phyloP scores from a whole-genome alignment of 2,888 invertebrate genomes.

The Parapristionchus giblindavisi region DNA sequence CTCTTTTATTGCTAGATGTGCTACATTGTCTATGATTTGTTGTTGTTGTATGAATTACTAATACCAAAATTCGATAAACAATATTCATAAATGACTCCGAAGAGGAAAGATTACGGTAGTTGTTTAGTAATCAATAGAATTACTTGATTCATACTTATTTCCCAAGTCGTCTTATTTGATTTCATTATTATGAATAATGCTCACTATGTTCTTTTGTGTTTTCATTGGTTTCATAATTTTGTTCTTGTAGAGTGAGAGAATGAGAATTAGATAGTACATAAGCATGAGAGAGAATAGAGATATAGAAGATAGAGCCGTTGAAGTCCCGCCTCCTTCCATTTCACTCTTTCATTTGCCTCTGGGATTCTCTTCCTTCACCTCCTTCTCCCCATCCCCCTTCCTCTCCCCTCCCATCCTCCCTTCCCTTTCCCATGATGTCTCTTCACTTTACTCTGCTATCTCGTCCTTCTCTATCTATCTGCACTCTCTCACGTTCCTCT shows the following conservation, averaged over 20 bases:
- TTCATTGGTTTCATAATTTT: constrained; percentile 34
- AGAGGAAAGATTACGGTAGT: constrained; percentile 14
- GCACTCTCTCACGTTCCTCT: constrained; percentile 20
- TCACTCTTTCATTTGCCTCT: constrained; percentile 13
- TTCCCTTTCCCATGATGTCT: background rate
- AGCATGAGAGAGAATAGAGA: background rate
- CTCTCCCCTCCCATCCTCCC: background rate
- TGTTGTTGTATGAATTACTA: constrained; percentile 15
- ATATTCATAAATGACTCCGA: no score
- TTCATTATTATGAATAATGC: no score
- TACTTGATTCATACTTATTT: no score
- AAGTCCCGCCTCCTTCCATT: constrained; percentile 30
- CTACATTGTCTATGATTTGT: constrained; percentile 10
- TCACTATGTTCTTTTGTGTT: no score
- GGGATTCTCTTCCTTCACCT: constrained; percentile 1
- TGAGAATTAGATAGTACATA: background rate
- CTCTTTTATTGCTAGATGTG: background rate
- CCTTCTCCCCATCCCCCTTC: background rate
- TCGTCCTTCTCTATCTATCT: constrained; percentile 2
- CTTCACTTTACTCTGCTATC: no score
- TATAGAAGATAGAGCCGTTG: background rate
- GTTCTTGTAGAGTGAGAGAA: constrained; percentile 30
- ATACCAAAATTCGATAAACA: constrained; percentile 10
- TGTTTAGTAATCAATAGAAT: no score
- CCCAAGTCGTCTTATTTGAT: background rate